Percentiles rank a stretch among this genome's conserved stretches.
phyloP scores from a whole-genome alignment of 2,797 vertebrate species.

The Phoeniculus purpureus region DNA sequence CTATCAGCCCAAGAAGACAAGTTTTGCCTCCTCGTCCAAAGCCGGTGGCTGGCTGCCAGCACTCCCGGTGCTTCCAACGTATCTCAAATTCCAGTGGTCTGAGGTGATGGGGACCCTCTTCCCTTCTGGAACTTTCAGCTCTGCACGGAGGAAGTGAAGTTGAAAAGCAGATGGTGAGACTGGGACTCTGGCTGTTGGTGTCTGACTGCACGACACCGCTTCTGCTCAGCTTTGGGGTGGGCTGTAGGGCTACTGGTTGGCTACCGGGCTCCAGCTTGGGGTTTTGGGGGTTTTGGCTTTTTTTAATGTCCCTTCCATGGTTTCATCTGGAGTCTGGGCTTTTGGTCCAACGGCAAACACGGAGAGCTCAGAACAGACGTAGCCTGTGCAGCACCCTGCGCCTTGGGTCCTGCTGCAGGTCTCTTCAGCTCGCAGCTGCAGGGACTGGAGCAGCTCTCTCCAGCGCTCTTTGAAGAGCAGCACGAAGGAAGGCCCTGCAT shows the following conservation, averaged over 20 bases:
- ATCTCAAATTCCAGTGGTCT: constrained; percentile 53
- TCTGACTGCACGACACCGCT: neutral
- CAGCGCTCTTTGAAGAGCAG: neutral
- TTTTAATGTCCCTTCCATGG: neutral
- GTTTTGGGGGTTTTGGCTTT: too few species aligned
- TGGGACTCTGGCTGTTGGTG: neutral
- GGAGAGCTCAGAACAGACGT: neutral
- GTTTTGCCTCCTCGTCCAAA: constrained; percentile 33
- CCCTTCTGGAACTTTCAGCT: constrained; percentile 8
- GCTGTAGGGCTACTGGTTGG: neutral
- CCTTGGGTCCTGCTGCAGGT: neutral
- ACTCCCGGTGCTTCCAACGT: constrained; percentile 35
- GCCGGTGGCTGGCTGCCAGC: constrained; percentile 36
- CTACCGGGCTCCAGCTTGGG: neutral
- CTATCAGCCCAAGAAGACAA: constrained; percentile 12
- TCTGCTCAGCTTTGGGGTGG: neutral
- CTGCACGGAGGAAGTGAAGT: neutral
- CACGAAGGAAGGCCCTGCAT: neutral
- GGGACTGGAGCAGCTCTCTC: neutral
- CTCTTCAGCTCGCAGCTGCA: neutral
- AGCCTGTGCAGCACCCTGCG: neutral
- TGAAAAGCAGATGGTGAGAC: constrained; percentile 35
- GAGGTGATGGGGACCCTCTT: constrained; percentile 9
- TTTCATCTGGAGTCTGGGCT: neutral
- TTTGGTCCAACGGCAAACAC: neutral